Base-by-base conservation (phyloP, 2,888 invertebrate species). In the Rotaria socialis region DNA sequence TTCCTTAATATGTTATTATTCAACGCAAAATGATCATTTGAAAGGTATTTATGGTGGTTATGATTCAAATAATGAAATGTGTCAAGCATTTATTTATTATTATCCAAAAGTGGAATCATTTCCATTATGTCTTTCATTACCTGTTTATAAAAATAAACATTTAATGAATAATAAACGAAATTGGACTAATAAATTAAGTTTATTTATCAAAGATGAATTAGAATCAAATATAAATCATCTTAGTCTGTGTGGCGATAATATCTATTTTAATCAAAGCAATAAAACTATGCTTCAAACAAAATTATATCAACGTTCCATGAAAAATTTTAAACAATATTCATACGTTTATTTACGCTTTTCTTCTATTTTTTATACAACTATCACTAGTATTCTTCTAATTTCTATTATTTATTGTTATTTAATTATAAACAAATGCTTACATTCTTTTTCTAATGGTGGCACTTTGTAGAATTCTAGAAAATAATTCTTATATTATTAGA, bases 61-160 rank as follows among this genome's bases (percentile, higher is more conserved):
- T 80, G 11, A 47, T 80, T 24, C 80, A 24, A 47, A 80, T n/a
- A 47, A 80, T 47, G 80, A 80, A 80, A 80, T 80, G 80, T 80
- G 80, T 80, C 80, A 80, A 80, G 80, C 80, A 80, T 80, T 80
- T 80, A n/a, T 80, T n/a, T 80, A 80, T n/a, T 80, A 80, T n/a
- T 80, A 80, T 47, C 80, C 80, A 0, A 80, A 80, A 80, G 14
- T 80, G 5, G 80, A 43, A 80, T 47, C 8, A 47, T 80, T 80
- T 80, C 80, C 80, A 47, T 47, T 80, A 80, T 80, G 80, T 80
- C 47, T 80, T 10, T 80, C 80, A 10, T 22, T 43, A 80, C 80
- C 80, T 14, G 19, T 47, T n/a, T 80, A 80, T n/a, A 80, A 47
- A 47, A 47, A 80, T 47, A 35, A 35, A 67, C 5, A 35, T 6